These are phyloP conservation scores for Siphonodentalium dalli DNA, from an alignment of 2,888 invertebrate species.

Conservation along the genomic window DNA sequence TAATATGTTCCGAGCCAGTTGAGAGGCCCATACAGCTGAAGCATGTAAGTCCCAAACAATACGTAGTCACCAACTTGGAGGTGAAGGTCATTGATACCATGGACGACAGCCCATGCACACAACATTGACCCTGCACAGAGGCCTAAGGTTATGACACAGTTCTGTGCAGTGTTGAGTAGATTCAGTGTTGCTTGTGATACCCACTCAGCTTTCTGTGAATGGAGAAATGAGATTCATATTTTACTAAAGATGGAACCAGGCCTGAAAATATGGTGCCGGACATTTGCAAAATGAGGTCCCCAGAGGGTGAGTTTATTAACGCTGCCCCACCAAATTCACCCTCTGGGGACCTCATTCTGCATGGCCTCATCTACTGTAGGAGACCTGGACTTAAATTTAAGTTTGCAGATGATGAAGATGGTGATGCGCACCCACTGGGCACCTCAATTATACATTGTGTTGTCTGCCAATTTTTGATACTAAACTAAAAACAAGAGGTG, in stretches of 20 bases:
- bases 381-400: background rate
- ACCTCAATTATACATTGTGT: too few species aligned
- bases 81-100: conserved; percentile 56
- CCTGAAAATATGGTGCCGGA: too few species aligned
- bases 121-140: conserved; percentile 85
- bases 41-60: conserved; percentile 91
- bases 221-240: background rate
- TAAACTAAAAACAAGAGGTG: too few species aligned
- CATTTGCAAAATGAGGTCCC: too few species aligned
- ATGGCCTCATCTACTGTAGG: background rate
- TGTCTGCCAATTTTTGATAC: too few species aligned
- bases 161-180: conserved; percentile 89
- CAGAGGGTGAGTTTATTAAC: too few species aligned
- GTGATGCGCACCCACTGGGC: too few species aligned
- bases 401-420: too few species aligned
- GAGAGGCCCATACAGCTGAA: conserved; percentile 90
- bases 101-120: conserved; percentile 79
- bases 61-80: conserved; percentile 95
- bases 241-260: too few species aligned
- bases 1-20: conserved; percentile 99
- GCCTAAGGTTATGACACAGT: conserved; percentile 85
- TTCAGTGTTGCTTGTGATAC: conserved; percentile 84
- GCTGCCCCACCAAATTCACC: too few species aligned
- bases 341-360: background rate
- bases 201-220: conserved; percentile 85